These are phyloP conservation scores for Oxycera nigricornis DNA, from an alignment of 2,888 invertebrate genomes.

Conservation along the genomic window DNA sequence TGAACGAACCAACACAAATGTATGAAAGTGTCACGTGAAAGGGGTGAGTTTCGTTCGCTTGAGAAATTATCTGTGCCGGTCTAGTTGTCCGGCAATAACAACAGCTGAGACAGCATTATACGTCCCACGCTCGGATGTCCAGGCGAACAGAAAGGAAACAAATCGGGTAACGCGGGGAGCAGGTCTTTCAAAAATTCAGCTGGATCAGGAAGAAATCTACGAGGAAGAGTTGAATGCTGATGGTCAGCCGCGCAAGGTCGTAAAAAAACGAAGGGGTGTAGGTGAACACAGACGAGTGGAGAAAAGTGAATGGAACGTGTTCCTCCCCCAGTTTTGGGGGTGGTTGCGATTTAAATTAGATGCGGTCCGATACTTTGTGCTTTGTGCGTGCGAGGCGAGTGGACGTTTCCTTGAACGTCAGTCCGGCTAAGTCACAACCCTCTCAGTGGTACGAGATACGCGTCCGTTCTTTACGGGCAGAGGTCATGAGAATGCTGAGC, in stretches of 20 bases:
- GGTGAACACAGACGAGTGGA: background rate
- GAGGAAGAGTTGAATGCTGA: constrained; percentile 1
- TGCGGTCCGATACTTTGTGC: constrained; percentile 33
- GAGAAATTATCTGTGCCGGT: constrained; percentile 44
- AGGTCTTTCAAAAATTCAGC: background rate
- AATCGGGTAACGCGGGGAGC: background rate
- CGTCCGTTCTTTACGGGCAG: background rate
- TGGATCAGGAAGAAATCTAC: constrained; percentile 12
- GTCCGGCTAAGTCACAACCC: constrained; percentile 19
- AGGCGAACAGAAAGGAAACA: background rate
- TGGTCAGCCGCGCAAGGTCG: constrained; percentile 31
- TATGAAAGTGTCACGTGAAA: constrained; percentile 16
- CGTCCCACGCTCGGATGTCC: background rate
- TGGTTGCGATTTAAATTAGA: constrained; percentile 45
- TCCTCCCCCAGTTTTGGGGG: background rate
- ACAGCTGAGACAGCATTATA: constrained; percentile 28
- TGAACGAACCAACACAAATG: background rate
- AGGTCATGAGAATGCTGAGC: background rate
- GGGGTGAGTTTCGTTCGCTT: constrained; percentile 43
- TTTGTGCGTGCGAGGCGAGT: constrained; percentile 39
- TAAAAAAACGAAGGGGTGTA: constrained; percentile 14
- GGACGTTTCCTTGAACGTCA: constrained; percentile 44
- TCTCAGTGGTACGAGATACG: background rate
- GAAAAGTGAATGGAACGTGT: background rate
- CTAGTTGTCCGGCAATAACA: constrained; percentile 21